Conservation (phyloP, 2,797 vertebrate genomes). For the Discoglossus pictus region DNA sequence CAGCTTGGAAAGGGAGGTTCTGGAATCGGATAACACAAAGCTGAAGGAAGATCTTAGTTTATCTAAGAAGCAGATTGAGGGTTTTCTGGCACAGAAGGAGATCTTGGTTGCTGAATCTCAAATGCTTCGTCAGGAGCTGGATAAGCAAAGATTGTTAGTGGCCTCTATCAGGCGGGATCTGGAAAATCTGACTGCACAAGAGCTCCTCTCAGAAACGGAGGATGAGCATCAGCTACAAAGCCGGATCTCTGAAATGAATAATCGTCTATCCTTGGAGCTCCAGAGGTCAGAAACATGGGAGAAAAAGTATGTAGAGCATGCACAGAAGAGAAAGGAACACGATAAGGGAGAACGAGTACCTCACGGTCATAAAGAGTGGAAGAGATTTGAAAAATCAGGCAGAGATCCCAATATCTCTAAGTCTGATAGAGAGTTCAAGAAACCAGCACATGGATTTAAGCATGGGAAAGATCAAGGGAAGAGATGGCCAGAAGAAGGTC, state of each 20-base stretch:
- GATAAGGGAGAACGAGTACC: background rate
- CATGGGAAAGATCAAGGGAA: constrained; percentile 6
- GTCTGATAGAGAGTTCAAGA: constrained; percentile 14
- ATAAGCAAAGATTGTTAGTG: constrained; percentile 51
- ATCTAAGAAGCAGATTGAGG: background rate
- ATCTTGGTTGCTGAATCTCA: constrained; percentile 23
- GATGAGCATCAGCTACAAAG: constrained; percentile 44
- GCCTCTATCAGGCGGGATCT: constrained; percentile 53
- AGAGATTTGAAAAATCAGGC: background rate
- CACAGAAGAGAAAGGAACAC: constrained; percentile 28
- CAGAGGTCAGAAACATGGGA: constrained; percentile 42
- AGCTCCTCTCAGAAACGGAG: rapidly evolving
- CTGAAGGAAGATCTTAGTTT: background rate
- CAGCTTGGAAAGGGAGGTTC: background rate
- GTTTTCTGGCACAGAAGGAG: constrained; percentile 55
- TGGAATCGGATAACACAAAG: constrained; percentile 14
- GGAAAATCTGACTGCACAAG: constrained; percentile 18
- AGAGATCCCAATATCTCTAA: background rate
- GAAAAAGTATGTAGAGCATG: background rate
- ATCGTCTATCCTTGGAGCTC: constrained; percentile 61
- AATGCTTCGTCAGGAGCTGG: background rate
- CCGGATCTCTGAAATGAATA: constrained; percentile 53
- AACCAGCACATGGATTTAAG: constrained; percentile 58
- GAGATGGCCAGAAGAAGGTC: constrained; percentile 24
- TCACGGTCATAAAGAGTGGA: constrained; percentile 24